A percentile compares a stretch with the other conserved stretches of the same genome.
These are phyloP conservation scores for Periphyllus acericola DNA, from an alignment of 2,888 invertebrate genomes.

Conservation along the genomic window DNA sequence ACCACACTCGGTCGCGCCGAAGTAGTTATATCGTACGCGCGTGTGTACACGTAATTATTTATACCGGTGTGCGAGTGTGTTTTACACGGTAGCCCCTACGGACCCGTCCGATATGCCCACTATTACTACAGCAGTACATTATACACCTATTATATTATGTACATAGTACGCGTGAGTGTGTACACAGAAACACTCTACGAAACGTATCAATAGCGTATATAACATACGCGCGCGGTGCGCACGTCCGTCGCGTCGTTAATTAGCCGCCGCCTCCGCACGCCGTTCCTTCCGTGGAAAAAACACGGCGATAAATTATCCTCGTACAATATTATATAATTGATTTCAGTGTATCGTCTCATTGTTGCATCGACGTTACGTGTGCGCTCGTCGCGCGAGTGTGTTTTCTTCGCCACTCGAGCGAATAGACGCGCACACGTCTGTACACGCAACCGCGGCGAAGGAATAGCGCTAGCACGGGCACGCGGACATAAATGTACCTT, in stretches of 20 bases:
- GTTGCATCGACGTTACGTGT: not conserved
- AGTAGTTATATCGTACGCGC: not conserved
- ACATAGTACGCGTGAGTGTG: not conserved
- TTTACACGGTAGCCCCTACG: conserved; percentile 12
- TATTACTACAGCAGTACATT: not conserved
- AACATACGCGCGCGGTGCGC: not conserved
- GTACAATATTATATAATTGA: not conserved
- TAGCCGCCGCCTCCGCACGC: not conserved
- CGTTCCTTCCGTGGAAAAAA: not conserved
- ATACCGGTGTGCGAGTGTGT: not conserved
- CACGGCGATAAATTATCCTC: not conserved
- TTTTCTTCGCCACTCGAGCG: too few relatives aligned
- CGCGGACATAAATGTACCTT: too few relatives aligned
- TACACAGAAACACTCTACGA: not conserved
- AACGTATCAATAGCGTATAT: not conserved
- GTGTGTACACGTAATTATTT: not conserved
- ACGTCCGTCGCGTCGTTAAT: not conserved
- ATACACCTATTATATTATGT: not conserved
- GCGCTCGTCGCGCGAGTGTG: too few relatives aligned
- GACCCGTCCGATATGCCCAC: not conserved
- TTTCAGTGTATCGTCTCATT: too few relatives aligned
- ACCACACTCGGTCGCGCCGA: not conserved
- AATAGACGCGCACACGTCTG: too few relatives aligned
- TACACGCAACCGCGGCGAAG: too few relatives aligned
- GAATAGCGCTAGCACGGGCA: not conserved